These are phyloP conservation scores for Biston stratarius DNA, from an alignment of 2,888 invertebrate species.

Conservation along the genomic window DNA sequence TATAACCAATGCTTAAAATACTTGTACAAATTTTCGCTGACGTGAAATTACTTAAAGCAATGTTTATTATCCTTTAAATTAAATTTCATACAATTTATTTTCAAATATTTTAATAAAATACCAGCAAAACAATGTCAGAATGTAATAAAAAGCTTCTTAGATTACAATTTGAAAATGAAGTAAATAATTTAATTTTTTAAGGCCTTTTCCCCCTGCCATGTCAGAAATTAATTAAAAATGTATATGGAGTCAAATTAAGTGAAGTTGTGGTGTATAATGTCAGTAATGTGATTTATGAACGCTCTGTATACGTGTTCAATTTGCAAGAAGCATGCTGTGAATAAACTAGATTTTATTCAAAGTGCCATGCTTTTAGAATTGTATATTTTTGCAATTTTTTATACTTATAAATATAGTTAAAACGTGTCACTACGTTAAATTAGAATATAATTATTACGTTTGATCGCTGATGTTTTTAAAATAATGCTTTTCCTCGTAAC, in stretches of 20 bases:
- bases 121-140: no score
- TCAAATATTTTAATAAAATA: no score
- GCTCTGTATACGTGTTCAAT: slow-evolving; percentile 25
- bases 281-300: slow-evolving; percentile 3
- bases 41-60: no score
- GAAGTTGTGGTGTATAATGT: slow-evolving; percentile 61
- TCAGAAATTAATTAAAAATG: no score
- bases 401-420: slow-evolving; percentile 28
- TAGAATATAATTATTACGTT: slow-evolving; percentile 43
- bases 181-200: background rate
- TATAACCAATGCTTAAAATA: no score
- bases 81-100: no score
- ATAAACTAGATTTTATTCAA: slow-evolving; percentile 63
- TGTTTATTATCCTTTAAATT: no score
- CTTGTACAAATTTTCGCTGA: no score
- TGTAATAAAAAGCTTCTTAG: no score
- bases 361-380: slow-evolving; percentile 54
- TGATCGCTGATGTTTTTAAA: slow-evolving; percentile 51
- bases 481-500: slow-evolving; percentile 51
- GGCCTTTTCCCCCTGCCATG: no score
- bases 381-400: slow-evolving; percentile 55
- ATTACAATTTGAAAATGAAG: background rate
- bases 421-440: slow-evolving; percentile 14
- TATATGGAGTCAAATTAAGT: background rate
- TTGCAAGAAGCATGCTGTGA: slow-evolving; percentile 55